Base-by-base conservation (phyloP, 2,113 vertebrate species). In the Aythya baeri region DNA sequence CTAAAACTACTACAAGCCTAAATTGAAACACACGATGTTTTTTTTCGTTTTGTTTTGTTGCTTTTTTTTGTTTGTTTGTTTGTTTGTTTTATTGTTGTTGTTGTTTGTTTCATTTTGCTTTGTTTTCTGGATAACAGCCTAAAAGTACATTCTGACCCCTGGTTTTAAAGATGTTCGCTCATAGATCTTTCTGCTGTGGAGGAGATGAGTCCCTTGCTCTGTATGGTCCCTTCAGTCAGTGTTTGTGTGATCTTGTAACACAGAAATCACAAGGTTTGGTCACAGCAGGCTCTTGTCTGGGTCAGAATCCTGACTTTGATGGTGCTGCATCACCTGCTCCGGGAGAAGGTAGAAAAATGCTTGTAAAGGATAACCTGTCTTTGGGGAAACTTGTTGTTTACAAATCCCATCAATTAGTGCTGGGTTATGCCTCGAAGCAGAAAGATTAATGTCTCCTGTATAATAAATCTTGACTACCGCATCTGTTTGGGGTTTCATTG, bases 401-500 rank as follows among this genome's bases (percentile, higher is more conserved):
- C 92, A 94, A 94, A 96, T 89, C 73, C 81, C 55, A 67, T 86
- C 90, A 92, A 89, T 95, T 95, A 95, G 66, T 55, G 66, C 88
- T 91, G 70, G 57, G 79, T 83, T 90, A 67, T 88, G 68, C 91
- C 94, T 93, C 74, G 86, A 85, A 94, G 86, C 85, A 82, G 80
- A 78, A 89, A 46, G 7, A 94, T 95, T 95, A 87, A 91, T 93
- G 94, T 91, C 80, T 62, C 54, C 58, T 70, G 34, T 91, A 92
- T 79, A 91, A 84, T 92, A n/a, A n/a, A 55, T 96, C 88, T 92
- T 92, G 66, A 73, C 88, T 89, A 21, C 66, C 46, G 91, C 94
- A 93, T 92, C 92, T 90, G 88, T 86, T 90, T 88, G 72, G 78
- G 26, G 58, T 95, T 83, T 93, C 86, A 94, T 96, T 92, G 93